These are phyloP conservation scores for Choloepus didactylus DNA, from an alignment of 2,797 vertebrate species.

Conservation along the genomic window DNA sequence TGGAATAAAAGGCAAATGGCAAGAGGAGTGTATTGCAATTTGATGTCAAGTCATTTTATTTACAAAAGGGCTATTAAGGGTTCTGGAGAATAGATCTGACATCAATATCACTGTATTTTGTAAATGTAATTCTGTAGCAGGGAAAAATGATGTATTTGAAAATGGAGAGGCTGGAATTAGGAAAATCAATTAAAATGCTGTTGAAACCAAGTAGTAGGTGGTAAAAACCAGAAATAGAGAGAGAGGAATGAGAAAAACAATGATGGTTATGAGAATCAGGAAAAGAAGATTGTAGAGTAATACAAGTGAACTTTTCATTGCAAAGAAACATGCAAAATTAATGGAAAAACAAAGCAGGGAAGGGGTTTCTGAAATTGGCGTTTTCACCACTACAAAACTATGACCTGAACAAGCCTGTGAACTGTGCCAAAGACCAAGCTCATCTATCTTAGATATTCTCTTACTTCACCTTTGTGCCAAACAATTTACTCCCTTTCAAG, in stretches of 20 bases:
- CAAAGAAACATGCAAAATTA: background rate
- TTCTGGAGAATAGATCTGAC: background rate
- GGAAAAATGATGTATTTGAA: background rate
- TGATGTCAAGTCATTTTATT: background rate
- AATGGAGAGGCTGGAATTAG: background rate
- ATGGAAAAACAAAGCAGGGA: conserved; percentile 24
- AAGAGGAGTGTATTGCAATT: background rate
- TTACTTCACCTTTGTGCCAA: conserved; percentile 27
- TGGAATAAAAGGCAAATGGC: background rate
- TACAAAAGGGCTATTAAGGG: background rate
- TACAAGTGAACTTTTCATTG: background rate
- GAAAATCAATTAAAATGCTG: background rate
- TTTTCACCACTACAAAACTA: background rate
- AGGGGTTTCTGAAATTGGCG: background rate
- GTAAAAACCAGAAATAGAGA: background rate
- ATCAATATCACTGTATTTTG: background rate
- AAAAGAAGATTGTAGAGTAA: background rate
- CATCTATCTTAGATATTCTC: background rate
- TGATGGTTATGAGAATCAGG: background rate
- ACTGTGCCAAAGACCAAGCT: background rate
- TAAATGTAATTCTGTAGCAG: background rate
- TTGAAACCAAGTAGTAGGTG: background rate
- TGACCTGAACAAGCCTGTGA: background rate
- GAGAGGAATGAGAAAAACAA: background rate
- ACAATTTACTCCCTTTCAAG: background rate